phyloP scores from a whole-genome alignment of 2,797 vertebrate genomes.

The Sebastes cheni region DNA sequence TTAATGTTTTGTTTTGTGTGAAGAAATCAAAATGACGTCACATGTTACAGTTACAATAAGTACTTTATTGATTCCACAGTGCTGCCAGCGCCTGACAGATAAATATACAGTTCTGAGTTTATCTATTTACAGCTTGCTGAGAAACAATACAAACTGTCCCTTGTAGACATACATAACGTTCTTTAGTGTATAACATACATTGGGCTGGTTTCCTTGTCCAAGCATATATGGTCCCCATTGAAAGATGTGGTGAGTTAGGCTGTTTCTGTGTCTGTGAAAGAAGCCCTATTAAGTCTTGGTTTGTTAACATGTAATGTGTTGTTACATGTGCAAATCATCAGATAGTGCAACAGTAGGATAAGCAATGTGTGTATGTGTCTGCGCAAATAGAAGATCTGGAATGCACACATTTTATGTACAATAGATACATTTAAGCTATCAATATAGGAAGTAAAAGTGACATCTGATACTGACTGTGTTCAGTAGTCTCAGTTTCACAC shows the following conservation, averaged over 20 bases:
- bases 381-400: constrained; percentile 51
- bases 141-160: constrained; percentile 52
- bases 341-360: constrained; percentile 46
- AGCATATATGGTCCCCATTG: constrained; percentile 66
- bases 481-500: constrained; percentile 49
- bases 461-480: constrained; percentile 60
- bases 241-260: constrained; percentile 48
- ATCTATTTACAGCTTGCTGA: constrained; percentile 71
- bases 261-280: constrained; percentile 45
- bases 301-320: constrained; percentile 51
- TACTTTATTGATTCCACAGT: constrained; percentile 77
- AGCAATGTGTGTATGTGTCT: constrained; percentile 37
- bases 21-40: constrained; percentile 1
- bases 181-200: constrained; percentile 59
- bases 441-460: constrained; percentile 66
- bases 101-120: constrained; percentile 73
- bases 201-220: constrained; percentile 59
- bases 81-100: constrained; percentile 67
- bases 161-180: constrained; percentile 49
- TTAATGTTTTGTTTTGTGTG: too few species aligned
- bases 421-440: constrained; percentile 61
- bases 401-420: constrained; percentile 57
- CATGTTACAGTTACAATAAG: constrained; percentile 66
- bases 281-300: constrained; percentile 64
- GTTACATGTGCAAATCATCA: constrained; percentile 62